These are phyloP conservation scores for Ianthella basta DNA, from an alignment of 37 sponge, comb jelly and placozoan species.

Conservation along the genomic window DNA sequence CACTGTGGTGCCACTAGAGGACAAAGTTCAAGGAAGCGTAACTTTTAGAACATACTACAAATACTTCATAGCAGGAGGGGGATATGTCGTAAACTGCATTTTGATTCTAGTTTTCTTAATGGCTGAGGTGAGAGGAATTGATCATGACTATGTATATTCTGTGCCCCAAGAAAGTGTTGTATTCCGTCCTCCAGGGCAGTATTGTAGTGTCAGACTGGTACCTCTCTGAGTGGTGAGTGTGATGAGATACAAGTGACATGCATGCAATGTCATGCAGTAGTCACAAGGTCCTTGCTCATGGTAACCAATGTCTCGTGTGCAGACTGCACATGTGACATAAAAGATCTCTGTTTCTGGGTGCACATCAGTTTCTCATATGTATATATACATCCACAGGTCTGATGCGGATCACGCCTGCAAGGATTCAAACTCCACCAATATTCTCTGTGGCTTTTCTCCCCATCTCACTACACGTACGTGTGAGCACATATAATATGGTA, in stretches of 20 bases:
- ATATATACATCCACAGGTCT: not conserved
- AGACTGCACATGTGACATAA: too few species aligned
- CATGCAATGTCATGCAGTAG: too few species aligned
- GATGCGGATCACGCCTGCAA: not conserved
- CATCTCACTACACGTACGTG: conserved; percentile 1
- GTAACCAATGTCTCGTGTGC: not conserved
- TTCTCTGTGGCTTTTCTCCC: not conserved
- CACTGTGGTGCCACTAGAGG: conserved; percentile 40
- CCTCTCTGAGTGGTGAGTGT: conserved; percentile 68
- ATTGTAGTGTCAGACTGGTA: conserved; percentile 72
- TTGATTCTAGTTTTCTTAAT: conserved; percentile 39
- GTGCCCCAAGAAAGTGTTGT: not conserved
- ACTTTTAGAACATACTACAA: conserved; percentile 18
- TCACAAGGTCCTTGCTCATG: not conserved
- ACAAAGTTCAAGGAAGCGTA: conserved; percentile 27
- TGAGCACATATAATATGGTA: too few species aligned
- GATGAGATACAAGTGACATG: not conserved
- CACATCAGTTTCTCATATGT: too few species aligned
- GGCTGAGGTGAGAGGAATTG: conserved; percentile 63
- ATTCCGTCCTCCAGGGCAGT: conserved; percentile 29
- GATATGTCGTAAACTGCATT: conserved; percentile 1
- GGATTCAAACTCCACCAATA: not conserved
- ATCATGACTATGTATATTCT: too few species aligned
- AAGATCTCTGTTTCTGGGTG: too few species aligned
- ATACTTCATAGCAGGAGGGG: conserved; percentile 25